phyloP scores from a whole-genome alignment of 1,140 invertebrate species.

The Bicyclus anynana region DNA sequence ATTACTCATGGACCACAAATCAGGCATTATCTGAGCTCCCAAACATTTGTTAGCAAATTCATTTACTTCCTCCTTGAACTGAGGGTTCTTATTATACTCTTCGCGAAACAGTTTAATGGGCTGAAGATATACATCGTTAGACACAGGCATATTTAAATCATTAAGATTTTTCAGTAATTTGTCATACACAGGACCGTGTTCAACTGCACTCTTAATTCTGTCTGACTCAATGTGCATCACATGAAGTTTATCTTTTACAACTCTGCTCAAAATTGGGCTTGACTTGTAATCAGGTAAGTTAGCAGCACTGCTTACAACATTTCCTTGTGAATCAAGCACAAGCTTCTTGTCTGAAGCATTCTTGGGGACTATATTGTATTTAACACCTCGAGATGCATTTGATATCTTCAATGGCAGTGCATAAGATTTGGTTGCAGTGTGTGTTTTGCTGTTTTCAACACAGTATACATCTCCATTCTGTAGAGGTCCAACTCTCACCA shows the following conservation, averaged over 20 bases:
- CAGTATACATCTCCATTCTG: slow-evolving; percentile 68
- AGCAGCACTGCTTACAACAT: slow-evolving; percentile 72
- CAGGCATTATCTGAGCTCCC: slow-evolving; percentile 67
- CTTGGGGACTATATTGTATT: slow-evolving; percentile 73
- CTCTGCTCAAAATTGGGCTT: slow-evolving; percentile 64
- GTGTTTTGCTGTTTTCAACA: slow-evolving; percentile 64
- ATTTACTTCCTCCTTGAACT: slow-evolving; percentile 76
- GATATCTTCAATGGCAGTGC: slow-evolving; percentile 73
- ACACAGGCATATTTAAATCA: slow-evolving; percentile 74
- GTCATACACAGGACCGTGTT: slow-evolving; percentile 78
- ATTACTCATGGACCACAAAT: slow-evolving; percentile 56
- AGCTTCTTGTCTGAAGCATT: slow-evolving; percentile 74
- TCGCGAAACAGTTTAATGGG: slow-evolving; percentile 77
- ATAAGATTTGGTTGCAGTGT: slow-evolving; percentile 66
- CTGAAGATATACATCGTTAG: slow-evolving; percentile 74
- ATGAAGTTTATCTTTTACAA: slow-evolving; percentile 75
- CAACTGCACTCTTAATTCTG: slow-evolving; percentile 78
- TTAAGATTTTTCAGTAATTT: slow-evolving; percentile 76
- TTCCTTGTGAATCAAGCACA: slow-evolving; percentile 68
- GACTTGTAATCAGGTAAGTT: slow-evolving; percentile 72
- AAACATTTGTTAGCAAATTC: slow-evolving; percentile 75
- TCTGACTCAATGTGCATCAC: slow-evolving; percentile 75
- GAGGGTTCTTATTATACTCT: slow-evolving; percentile 75
- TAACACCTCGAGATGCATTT: slow-evolving; percentile 67
- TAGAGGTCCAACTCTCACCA: slow-evolving; percentile 76